Percentiles rank a stretch among this genome's conserved stretches.
These are phyloP conservation scores for Aphis craccivora DNA, from an alignment of 1,140 invertebrate genomes.

Conservation along the genomic window DNA sequence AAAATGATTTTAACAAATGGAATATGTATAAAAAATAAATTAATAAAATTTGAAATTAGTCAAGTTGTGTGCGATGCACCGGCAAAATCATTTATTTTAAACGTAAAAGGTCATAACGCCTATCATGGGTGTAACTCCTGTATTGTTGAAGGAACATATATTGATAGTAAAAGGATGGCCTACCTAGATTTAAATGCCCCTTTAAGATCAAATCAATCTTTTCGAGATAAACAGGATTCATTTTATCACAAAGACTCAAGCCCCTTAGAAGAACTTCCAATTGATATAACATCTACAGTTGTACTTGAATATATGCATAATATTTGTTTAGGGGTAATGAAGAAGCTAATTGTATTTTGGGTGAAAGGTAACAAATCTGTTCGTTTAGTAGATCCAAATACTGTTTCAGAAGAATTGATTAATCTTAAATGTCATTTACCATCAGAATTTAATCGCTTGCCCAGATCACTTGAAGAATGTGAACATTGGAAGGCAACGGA, in stretches of 20 bases:
- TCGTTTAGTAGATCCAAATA: background rate
- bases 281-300: background rate
- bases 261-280: constrained; percentile 3
- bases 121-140: constrained; percentile 14
- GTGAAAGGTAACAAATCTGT: background rate
- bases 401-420: background rate
- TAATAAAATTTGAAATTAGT: background rate
- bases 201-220: constrained; percentile 16
- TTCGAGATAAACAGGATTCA: background rate
- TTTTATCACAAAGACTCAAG: constrained; percentile 40
- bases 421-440: background rate
- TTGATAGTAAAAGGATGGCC: background rate
- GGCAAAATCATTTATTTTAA: background rate
- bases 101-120: background rate
- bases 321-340: constrained; percentile 14
- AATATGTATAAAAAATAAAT: background rate
- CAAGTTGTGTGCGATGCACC: background rate
- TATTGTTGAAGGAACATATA: constrained; percentile 5
- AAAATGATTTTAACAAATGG: background rate
- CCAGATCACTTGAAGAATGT: background rate
- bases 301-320: background rate
- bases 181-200: constrained; percentile 10
- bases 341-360: background rate
- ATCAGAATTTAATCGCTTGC: background rate
- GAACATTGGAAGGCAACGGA: constrained; percentile 14